phyloP scores from a whole-genome alignment of 1,140 invertebrate genomes.

The Pentalonia nigronervosa region DNA sequence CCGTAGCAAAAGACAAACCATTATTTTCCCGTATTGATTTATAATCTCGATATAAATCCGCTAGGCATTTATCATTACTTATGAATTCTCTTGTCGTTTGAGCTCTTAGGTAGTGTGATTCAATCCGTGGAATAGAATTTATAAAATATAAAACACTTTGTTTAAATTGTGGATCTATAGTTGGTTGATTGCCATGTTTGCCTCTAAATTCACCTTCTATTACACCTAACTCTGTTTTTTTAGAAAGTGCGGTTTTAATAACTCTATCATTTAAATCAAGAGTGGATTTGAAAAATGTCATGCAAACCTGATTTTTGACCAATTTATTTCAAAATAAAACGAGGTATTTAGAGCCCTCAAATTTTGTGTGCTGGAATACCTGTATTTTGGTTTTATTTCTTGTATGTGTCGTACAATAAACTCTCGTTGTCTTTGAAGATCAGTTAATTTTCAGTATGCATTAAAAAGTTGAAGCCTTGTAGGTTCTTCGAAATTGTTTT shows the following conservation, averaged over 20 bases:
- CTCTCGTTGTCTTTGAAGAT: too few relatives aligned
- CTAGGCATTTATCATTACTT: conserved; percentile 45
- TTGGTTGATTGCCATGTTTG: conserved; percentile 44
- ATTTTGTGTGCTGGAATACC: too few relatives aligned
- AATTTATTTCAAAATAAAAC: neutral
- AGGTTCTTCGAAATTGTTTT: conserved; percentile 5
- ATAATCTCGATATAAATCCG: conserved; percentile 47
- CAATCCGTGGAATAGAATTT: conserved; percentile 47
- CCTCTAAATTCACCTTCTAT: conserved; percentile 23
- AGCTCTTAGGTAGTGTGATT: conserved; percentile 43
- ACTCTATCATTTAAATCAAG: conserved; percentile 31
- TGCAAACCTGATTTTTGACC: conserved; percentile 23
- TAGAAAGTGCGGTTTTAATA: conserved; percentile 21
- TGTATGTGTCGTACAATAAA: too few relatives aligned
- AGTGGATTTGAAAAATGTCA: conserved; percentile 20
- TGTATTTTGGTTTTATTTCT: too few relatives aligned
- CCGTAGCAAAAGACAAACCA: conserved; percentile 21
- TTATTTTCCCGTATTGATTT: conserved; percentile 24
- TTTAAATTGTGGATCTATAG: conserved; percentile 10
- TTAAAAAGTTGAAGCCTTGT: neutral
- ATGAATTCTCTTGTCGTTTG: conserved; percentile 33
- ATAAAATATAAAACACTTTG: conserved; percentile 38
- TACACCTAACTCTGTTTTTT: conserved; percentile 28
- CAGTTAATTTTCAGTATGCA: too few relatives aligned
- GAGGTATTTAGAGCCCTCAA: too few relatives aligned